Base-by-base conservation (phyloP, 2,113 vertebrate species). In the Perca fluviatilis region DNA sequence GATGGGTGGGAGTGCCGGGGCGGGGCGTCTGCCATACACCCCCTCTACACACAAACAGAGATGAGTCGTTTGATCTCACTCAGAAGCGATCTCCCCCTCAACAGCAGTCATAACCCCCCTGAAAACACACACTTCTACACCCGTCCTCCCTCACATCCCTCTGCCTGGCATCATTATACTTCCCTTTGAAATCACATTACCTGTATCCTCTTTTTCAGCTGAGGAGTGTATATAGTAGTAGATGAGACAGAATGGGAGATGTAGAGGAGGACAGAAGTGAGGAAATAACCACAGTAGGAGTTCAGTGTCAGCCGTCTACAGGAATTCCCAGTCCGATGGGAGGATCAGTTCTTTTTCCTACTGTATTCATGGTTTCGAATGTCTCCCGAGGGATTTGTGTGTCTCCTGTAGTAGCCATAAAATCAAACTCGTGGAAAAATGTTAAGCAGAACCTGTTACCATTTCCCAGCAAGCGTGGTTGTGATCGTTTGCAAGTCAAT, bases 101-200 rank as follows among this genome's bases (percentile, higher is more conserved):
- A 73, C 58, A 1, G 15, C 68, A 78, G 63, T 50, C 54, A 46
- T 50, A 74, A 64, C 46, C 65, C 74, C 40, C 58, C 80, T 69
- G 27, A 76, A 72, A 78, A 77, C 79, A 83, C 57, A 77, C 85
- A 49, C 79, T 54, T 58, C 82, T 66, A 25, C 74, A 54, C 19
- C 70, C 25, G 2, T 25, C 72, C 69, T 53, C 83, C 67, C 73
- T 54, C 56, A 67, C 67, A 30, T 9, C 54, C 58, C 72, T 57
- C 56, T 56, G 33, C 67, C 57, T 21, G 25, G 9, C 77, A 68
- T 80, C 70, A 33, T 67, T 74, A 65, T 75, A 75, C 79, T 70
- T 50, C 64, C 82, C 65, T 90, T 91, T 92, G 87, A 91, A 88
- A 93, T 91, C 81, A 72, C 61, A 82, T 88, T 87, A 89, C 86